Percentiles rank a stretch among this genome's conserved stretches.
Conservation (phyloP, 2,113 vertebrate species). For the Corydoras maculifer region DNA sequence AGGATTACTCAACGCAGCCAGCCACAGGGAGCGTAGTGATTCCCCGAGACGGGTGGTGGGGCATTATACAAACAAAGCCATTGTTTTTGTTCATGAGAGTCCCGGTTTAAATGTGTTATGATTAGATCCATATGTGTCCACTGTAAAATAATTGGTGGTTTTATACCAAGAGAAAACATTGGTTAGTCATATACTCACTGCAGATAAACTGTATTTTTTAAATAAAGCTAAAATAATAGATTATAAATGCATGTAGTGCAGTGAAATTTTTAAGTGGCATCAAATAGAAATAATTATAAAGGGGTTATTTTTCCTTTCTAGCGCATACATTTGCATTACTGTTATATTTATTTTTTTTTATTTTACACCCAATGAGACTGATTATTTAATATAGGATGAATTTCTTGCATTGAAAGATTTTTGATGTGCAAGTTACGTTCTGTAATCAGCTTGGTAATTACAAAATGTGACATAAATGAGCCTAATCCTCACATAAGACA, state of each 20-base stretch:
- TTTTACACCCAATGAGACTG: too few species aligned
- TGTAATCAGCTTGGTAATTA: too few species aligned
- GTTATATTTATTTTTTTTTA: too few species aligned
- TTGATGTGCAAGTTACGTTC: too few species aligned
- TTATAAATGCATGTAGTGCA: not conserved
- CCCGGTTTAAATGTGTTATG: constrained; percentile 34
- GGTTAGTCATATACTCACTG: constrained; percentile 12
- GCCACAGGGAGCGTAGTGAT: constrained; percentile 43
- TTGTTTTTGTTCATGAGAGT: constrained; percentile 41
- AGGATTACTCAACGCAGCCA: constrained; percentile 51
- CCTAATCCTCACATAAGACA: too few species aligned
- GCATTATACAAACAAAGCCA: constrained; percentile 37
- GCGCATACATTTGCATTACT: too few species aligned
- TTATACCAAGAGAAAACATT: constrained; percentile 15
- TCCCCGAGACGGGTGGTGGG: constrained; percentile 26
- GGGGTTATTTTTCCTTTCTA: too few species aligned
- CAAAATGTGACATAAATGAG: too few species aligned
- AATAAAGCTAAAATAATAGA: not conserved
- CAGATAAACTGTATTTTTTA: not conserved
- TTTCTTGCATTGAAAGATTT: too few species aligned
- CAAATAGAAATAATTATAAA: too few species aligned
- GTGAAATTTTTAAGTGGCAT: too few species aligned
- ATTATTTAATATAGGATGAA: too few species aligned
- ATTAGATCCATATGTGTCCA: constrained; percentile 45
- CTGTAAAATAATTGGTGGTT: constrained; percentile 10